Evolutionary conservation across 2,113 vertebrate species (phyloP).

Genomic region (Petrocephalus zakoni): DNA sequence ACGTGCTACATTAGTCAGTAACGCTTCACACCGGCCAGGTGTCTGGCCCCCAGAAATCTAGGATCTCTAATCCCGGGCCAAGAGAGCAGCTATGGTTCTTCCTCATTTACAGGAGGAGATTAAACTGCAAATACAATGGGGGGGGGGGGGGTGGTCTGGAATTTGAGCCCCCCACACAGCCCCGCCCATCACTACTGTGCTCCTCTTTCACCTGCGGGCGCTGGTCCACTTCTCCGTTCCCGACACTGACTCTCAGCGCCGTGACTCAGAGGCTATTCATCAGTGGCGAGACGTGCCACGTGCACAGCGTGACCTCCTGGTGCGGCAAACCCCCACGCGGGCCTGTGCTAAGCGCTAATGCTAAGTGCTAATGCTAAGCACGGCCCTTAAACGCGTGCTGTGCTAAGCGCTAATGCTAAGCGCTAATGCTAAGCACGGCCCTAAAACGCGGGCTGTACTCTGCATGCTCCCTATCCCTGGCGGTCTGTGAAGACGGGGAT

Average conservation of each 20-base stretch:
- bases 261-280: neutral
- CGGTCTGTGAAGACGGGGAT: neutral
- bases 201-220: slow-evolving; percentile 29
- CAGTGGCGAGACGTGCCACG: neutral
- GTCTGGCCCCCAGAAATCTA: slow-evolving; percentile 82
- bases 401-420: neutral
- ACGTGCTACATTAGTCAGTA: slow-evolving; percentile 90
- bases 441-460: neutral
- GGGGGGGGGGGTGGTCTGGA: neutral
- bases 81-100: slow-evolving; percentile 46
- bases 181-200: slow-evolving; percentile 34
- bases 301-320: neutral
- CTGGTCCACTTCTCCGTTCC: neutral
- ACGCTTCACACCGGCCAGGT: slow-evolving; percentile 78
- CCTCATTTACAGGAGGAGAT: slow-evolving; percentile 48
- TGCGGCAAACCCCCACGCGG: neutral
- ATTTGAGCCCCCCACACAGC: neutral
- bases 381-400: neutral
- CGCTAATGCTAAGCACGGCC: no score
- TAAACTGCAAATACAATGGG: slow-evolving; percentile 13
- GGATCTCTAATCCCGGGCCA: slow-evolving; percentile 46
- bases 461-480: neutral
- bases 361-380: no score
- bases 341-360: neutral
- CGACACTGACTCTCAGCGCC: neutral